Percentiles rank a stretch among this genome's conserved stretches.
Conservation (phyloP, 2,888 invertebrate genomes). For the Microplitis deprimator region DNA sequence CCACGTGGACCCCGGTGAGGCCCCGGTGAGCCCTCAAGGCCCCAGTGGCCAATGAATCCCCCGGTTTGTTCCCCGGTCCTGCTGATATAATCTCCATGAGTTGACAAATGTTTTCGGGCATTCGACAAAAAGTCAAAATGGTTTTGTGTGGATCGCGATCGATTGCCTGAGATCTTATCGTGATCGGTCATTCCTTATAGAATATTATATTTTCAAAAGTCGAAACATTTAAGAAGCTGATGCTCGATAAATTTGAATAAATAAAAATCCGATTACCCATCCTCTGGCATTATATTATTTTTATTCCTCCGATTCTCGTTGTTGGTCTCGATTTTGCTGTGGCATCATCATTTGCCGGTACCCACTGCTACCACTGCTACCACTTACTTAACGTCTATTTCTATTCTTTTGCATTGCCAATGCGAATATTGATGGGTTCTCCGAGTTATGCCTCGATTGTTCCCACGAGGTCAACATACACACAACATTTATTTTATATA, state of each 20-base stretch:
- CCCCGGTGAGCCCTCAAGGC: conserved; percentile 12
- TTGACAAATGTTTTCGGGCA: conserved; percentile 43
- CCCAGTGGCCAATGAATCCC: conserved; percentile 40
- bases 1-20: conserved; percentile 10
- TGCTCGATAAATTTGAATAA: not conserved
- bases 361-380: not conserved
- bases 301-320: not conserved
- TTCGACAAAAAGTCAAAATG: conserved; percentile 21
- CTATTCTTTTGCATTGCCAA: not conserved
- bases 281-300: not conserved
- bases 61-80: conserved; percentile 37
- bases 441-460: conserved; percentile 20
- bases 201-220: conserved; percentile 3
- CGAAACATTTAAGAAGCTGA: not conserved
- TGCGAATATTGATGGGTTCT: not conserved
- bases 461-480: conserved; percentile 31
- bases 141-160: conserved; percentile 43
- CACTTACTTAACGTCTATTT: not conserved
- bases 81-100: conserved; percentile 39
- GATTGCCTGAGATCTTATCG: conserved; percentile 46
- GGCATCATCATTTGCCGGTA: not conserved
- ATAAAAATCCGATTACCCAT: not conserved
- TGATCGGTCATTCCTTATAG: conserved; percentile 35
- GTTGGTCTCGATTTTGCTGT: not conserved
- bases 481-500: not conserved